Evolutionary conservation across 2,113 vertebrate species (phyloP).

Genomic region (Sorex fumeus): DNA sequence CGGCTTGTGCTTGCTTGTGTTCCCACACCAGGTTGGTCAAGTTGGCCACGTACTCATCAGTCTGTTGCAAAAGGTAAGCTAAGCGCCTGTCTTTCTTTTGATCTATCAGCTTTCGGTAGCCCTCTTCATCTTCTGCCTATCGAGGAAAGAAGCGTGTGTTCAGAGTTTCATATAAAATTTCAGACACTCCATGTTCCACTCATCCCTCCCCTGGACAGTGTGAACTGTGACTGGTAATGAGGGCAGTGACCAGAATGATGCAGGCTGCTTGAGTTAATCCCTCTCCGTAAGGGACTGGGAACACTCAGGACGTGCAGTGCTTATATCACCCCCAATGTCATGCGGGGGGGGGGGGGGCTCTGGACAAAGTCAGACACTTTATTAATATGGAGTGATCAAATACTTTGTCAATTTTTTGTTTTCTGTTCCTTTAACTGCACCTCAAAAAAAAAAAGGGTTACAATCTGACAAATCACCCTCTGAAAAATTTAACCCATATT

Average conservation of each 20-base stretch:
- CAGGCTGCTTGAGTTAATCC: fast-evolving
- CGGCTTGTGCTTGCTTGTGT: constrained; percentile 98
- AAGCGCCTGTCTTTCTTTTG: constrained; percentile 99
- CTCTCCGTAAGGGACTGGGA: fast-evolving
- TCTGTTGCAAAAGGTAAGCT: constrained; percentile 98
- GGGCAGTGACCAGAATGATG: fast-evolving
- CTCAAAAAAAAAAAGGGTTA: neutral
- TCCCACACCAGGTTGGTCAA: constrained; percentile 98
- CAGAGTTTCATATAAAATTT: fast-evolving
- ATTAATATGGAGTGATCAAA: neutral
- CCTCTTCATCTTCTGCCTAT: constrained; percentile 99
- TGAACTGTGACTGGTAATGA: neutral
- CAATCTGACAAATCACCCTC: neutral
- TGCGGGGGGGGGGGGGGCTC: neutral
- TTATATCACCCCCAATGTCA: too few species aligned
- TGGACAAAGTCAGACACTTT: neutral
- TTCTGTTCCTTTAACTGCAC: neutral
- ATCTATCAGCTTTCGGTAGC: constrained; percentile 98
- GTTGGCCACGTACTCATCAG: constrained; percentile 98
- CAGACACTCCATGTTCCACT: neutral
- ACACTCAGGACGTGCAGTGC: fast-evolving
- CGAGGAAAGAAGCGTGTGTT: neutral
- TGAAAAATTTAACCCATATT: constrained; percentile 22
- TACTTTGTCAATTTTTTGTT: neutral
- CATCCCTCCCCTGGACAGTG: neutral